Percentiles rank a stretch among this genome's conserved stretches.
Evolutionary conservation across 2,888 invertebrate species (phyloP).

Genomic region (Caenorhabditis japonica): DNA sequence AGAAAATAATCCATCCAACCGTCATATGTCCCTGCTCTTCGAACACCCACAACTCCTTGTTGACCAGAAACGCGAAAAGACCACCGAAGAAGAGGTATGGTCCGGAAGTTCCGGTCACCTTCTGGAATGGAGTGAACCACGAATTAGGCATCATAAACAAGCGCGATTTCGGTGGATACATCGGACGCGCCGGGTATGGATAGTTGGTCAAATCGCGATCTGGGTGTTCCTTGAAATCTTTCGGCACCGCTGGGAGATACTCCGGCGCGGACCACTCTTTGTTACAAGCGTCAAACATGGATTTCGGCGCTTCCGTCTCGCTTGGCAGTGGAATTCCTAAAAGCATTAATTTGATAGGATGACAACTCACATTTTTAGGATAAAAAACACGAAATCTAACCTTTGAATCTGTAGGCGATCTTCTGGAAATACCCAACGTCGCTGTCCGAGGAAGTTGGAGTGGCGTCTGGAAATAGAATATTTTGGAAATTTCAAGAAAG

Average conservation of each 20-base stretch:
- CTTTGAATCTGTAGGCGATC: slow-evolving; percentile 51
- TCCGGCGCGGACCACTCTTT: slow-evolving; percentile 73
- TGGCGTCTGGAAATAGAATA: slow-evolving; percentile 22
- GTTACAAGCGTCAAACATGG: slow-evolving; percentile 72
- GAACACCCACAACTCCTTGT: slow-evolving; percentile 93
- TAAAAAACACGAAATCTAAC: background rate
- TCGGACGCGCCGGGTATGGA: slow-evolving; percentile 84
- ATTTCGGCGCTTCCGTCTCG: slow-evolving; percentile 67
- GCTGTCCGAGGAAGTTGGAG: slow-evolving; percentile 18
- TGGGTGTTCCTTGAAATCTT: slow-evolving; percentile 79
- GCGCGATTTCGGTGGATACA: slow-evolving; percentile 85
- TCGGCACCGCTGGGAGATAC: slow-evolving; percentile 71
- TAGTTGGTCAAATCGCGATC: slow-evolving; percentile 85
- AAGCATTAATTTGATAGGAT: background rate
- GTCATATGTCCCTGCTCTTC: slow-evolving; percentile 85
- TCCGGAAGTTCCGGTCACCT: slow-evolving; percentile 90
- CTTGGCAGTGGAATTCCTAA: slow-evolving; percentile 67
- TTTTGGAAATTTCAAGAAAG: background rate
- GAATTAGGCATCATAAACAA: slow-evolving; percentile 92
- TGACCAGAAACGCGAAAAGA: slow-evolving; percentile 87
- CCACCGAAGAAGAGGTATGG: slow-evolving; percentile 91
- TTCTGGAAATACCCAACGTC: slow-evolving; percentile 40
- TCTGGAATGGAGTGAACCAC: slow-evolving; percentile 94
- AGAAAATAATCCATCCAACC: slow-evolving; percentile 72
- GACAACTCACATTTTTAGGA: background rate